Conservation (phyloP, 53 echinoderm and acorn worm genomes). For the Crossaster papposus region DNA sequence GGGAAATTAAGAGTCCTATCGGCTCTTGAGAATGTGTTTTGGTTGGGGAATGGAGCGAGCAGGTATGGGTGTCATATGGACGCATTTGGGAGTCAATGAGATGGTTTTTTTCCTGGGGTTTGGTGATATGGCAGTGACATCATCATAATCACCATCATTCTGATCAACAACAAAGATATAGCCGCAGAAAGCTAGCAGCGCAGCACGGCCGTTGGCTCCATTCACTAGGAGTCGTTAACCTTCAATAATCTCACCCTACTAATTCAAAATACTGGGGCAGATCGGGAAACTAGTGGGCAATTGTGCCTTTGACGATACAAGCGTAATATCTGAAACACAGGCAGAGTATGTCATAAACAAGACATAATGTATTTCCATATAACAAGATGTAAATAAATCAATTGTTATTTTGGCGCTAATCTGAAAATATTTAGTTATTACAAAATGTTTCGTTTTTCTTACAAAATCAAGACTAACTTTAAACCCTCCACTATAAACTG, state of each 20-base stretch:
- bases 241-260: neutral
- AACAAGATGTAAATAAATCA: too few relatives aligned
- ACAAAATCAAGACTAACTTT: too few relatives aligned
- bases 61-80: constrained; percentile 45
- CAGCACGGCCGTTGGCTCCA: neutral
- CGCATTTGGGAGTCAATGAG: constrained; percentile 51
- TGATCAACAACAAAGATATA: neutral
- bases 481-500: too few relatives aligned
- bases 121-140: constrained; percentile 19
- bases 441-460: too few relatives aligned
- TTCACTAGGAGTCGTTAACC: constrained; percentile 5
- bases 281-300: too few relatives aligned
- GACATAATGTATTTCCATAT: too few relatives aligned
- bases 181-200: neutral
- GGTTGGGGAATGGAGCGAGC: constrained; percentile 13
- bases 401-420: too few relatives aligned
- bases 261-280: neutral
- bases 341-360: too few relatives aligned
- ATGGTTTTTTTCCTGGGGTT: neutral
- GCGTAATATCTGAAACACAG: too few relatives aligned
- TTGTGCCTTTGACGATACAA: too few relatives aligned
- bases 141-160: constrained; percentile 12
- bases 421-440: too few relatives aligned
- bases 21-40: constrained; percentile 46
- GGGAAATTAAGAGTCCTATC: constrained; percentile 50